Base-by-base conservation (phyloP, 2,888 invertebrate genomes). In the Cephus nigrinus region DNA sequence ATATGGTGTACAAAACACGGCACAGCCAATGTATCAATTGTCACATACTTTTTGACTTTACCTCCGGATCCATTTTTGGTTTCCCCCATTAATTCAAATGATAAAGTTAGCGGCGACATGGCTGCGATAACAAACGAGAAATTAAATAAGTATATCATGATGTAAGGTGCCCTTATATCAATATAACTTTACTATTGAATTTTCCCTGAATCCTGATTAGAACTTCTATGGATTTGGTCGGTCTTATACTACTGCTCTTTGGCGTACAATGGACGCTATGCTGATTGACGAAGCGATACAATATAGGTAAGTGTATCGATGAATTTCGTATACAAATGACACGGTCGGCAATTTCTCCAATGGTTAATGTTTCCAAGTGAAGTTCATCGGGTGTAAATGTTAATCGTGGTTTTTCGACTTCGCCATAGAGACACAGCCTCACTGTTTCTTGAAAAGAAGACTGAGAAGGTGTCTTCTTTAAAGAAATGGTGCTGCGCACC, bases 341-440 rank as follows among this genome's bases (percentile, higher is more conserved):
- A 85, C 91, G 92, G 1, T 89, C 88, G 12, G 88, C 88, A 87
- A 88, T 86, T 68, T 86, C 88, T 84, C 92, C 90, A 3, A 93
- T 87, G 69, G 84, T 71, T 12, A 94, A 88, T 68, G 93, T 88
- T 3, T 92, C 92, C 80, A 94, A 92, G 80, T 92, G 83, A 0
- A 94, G 80, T 11, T 87, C 84, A 78, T 92, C 89, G 0, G 95
- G 95, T 33, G 86, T 82, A 80, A 94, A 90, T 5, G 87, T 87
- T 30, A 95, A 88, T 35, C 89, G 87, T 36, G 93, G 92, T 73
- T 91, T 88, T 89, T 94, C 94, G 78, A 92, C 93, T 86, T 93
- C 92, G 0, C 94, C 94, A 84, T 94, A 92, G 32, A 95, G 89
- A 80, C 94, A 94, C 78, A 93, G 92, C 76, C 93, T 91, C 1